Percentiles rank a stretch among this genome's conserved stretches.
Conservation (phyloP, 1,140 invertebrate species). For the Ceratoteleas bidentatus region DNA sequence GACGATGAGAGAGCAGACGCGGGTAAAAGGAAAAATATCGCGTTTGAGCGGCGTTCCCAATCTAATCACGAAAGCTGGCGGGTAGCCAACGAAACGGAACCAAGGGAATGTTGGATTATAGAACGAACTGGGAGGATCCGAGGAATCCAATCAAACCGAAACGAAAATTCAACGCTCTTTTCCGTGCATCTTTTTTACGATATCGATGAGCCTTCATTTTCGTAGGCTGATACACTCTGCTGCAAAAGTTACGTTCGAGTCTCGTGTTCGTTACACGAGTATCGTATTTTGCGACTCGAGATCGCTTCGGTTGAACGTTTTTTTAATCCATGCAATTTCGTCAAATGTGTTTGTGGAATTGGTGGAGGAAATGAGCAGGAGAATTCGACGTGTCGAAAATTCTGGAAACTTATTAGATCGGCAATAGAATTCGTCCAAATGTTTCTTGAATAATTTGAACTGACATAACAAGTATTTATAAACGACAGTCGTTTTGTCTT, state of each 20-base stretch:
- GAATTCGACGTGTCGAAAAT: too few species aligned
- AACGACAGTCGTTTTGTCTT: too few species aligned
- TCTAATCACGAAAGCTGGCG: slow-evolving; percentile 74
- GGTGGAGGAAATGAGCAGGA: too few species aligned
- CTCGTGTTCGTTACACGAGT: slow-evolving; percentile 9
- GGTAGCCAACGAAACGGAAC: slow-evolving; percentile 61
- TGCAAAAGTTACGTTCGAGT: slow-evolving; percentile 29
- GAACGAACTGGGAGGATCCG: slow-evolving; percentile 61
- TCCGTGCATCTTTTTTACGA: slow-evolving; percentile 64
- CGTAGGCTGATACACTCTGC: slow-evolving; percentile 37
- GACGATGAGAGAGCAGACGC: slow-evolving; percentile 42
- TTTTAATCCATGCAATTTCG: too few species aligned
- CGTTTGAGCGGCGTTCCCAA: slow-evolving; percentile 55
- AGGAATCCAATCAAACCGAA: slow-evolving; percentile 64
- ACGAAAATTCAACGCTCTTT: slow-evolving; percentile 61
- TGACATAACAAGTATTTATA: too few species aligned
- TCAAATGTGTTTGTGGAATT: too few species aligned
- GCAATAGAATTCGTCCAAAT: too few species aligned
- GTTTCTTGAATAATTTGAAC: too few species aligned
- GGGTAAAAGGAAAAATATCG: slow-evolving; percentile 58
- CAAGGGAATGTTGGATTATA: slow-evolving; percentile 58
- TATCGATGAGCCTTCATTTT: slow-evolving; percentile 61
- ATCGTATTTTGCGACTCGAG: neutral
- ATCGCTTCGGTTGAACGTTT: too few species aligned
- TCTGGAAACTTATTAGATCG: too few species aligned